Base-by-base conservation (phyloP, 2,888 invertebrate genomes). In the Calameuta pallipes region DNA sequence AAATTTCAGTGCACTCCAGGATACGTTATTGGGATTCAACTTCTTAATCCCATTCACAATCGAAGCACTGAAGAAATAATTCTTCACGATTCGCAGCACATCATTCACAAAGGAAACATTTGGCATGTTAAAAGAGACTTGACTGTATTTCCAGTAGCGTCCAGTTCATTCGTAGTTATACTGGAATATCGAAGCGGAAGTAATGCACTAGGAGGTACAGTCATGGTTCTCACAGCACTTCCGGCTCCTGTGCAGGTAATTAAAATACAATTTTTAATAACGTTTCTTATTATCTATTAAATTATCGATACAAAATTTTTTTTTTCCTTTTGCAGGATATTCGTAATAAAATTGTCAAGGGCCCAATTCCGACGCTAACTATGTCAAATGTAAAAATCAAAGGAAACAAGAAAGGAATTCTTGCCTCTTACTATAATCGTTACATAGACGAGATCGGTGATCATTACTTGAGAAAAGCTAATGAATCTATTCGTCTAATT, bases 11-110 rank as follows among this genome's bases (percentile, higher is more conserved):
- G 96, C 83, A 95, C 95, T 80, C 96, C 97, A 2, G 96, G 97
- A 6, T 97, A 95, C 90, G 97, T 97, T 0, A 94, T 98, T 75
- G 98, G 98, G 11, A 94, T 98, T 73, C 97, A 98, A 91, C 94
- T 98, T 30, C 92, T 98, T 6, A 98, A 98, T 92, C 98, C 98
- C 1, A 96, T 98, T 80, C 96, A 97, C 85, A 97, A 97, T 89
- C 94, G 96, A 80, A 97, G 97, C 76, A 95, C 96, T 0, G 98
- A 98, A 92, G 94, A 94, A 84, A 95, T 98, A 79, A 93, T 94
- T 69, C 94, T 98, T 76, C 94, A 96, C 83, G 97, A 98, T 90
- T 95, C 96, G 0, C 94, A 95, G 85, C 94, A 94, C 76, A 93
- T 94, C 76, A 94, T 95, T 80, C 92, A 93, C 78, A 83, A 75